Evolutionary conservation across 2,113 vertebrate species (phyloP).

Genomic region (Benitochromis conjunctus): DNA sequence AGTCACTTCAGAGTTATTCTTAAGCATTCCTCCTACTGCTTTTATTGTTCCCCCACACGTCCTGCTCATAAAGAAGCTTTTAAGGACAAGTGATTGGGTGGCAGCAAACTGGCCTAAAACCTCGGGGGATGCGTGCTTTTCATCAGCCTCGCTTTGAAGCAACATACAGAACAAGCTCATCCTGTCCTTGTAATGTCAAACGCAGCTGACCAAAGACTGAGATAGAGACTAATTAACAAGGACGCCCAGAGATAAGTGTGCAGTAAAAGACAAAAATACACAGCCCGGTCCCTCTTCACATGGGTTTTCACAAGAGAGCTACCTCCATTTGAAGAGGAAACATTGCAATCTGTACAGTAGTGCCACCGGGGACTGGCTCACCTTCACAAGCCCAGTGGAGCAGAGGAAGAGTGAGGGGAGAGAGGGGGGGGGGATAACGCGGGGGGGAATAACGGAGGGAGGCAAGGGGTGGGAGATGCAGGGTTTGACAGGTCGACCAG

Average conservation of each 20-base stretch:
- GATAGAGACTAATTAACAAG: constrained; percentile 15
- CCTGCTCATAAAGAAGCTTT: constrained; percentile 31
- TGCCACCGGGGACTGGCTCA: constrained; percentile 61
- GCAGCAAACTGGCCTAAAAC: constrained; percentile 30
- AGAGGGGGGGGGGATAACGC: fast-evolving
- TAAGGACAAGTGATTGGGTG: constrained; percentile 15
- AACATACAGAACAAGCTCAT: background rate
- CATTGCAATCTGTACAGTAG: constrained; percentile 62
- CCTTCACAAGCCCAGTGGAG: constrained; percentile 66
- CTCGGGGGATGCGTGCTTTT: constrained; percentile 3
- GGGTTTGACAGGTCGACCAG: constrained; percentile 49
- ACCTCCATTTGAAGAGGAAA: constrained; percentile 51
- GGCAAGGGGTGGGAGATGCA: background rate
- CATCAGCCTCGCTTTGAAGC: background rate
- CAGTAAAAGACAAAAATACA: constrained; percentile 1
- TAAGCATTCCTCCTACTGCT: background rate
- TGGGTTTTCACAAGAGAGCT: constrained; percentile 29
- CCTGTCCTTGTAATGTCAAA: background rate
- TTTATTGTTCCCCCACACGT: background rate
- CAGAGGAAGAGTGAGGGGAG: constrained; percentile 29
- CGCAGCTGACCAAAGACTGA: constrained; percentile 10
- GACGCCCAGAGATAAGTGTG: background rate
- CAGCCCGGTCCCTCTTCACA: background rate
- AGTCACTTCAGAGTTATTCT: background rate
- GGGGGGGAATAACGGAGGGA: background rate